These are phyloP conservation scores for Myanophis thanlyinensis DNA, from an alignment of 2,113 vertebrate species.

Conservation along the genomic window DNA sequence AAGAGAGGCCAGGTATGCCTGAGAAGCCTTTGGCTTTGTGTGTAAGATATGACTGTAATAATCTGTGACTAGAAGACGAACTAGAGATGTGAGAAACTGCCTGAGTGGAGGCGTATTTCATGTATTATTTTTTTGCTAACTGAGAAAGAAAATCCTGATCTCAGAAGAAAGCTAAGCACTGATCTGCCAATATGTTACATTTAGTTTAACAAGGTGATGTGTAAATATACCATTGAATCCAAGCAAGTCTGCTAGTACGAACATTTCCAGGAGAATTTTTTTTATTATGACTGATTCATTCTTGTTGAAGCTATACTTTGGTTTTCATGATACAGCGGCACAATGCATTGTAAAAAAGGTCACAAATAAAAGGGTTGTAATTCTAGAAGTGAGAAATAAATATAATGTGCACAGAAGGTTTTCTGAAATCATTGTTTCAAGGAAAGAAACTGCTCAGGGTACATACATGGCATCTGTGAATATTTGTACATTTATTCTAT, in stretches of 20 bases:
- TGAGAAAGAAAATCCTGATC: neutral
- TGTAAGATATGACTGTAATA: neutral
- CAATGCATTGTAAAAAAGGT: neutral
- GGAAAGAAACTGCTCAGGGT: neutral
- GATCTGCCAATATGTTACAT: neutral
- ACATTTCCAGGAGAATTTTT: neutral
- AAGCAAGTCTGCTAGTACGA: neutral
- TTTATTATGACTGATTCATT: neutral
- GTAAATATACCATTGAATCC: neutral
- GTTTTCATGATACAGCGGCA: slow-evolving; percentile 9
- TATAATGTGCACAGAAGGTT: neutral
- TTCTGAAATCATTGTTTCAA: neutral
- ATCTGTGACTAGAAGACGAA: neutral
- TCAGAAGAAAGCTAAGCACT: neutral
- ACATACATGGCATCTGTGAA: neutral
- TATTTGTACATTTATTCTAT: neutral
- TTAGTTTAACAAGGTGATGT: neutral
- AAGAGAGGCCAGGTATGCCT: neutral
- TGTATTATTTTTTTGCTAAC: neutral
- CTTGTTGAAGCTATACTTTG: slow-evolving; percentile 5
- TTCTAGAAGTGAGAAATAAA: neutral
- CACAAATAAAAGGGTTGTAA: neutral
- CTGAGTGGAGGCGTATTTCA: neutral
- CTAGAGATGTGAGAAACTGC: neutral
- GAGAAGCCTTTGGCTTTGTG: neutral